phyloP scores from a whole-genome alignment of 1,140 invertebrate genomes.

The Gerris buenoi region DNA sequence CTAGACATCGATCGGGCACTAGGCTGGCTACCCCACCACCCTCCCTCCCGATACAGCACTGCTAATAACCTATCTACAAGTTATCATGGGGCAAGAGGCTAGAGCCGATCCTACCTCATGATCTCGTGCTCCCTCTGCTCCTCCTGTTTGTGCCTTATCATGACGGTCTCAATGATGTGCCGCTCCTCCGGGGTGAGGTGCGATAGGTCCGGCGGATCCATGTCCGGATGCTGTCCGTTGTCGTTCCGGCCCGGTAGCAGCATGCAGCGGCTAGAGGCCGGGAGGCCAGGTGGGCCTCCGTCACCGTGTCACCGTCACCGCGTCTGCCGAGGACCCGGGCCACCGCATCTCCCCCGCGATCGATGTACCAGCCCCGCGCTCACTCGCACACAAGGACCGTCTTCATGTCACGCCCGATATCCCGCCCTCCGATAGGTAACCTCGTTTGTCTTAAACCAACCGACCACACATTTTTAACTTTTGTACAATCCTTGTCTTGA shows the following conservation, averaged over 20 bases:
- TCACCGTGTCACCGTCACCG: not conserved
- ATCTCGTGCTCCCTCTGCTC: conserved; percentile 89
- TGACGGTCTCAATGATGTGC: conserved; percentile 90
- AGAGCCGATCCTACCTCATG: conserved; percentile 57
- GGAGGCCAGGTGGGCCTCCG: not conserved
- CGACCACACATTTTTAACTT: not conserved
- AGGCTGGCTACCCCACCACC: not conserved
- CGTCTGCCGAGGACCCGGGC: not conserved
- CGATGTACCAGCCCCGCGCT: not conserved
- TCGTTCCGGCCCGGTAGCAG: not conserved
- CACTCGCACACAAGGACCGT: not conserved
- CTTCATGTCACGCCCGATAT: not conserved
- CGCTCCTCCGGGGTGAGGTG: conserved; percentile 95
- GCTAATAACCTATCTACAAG: not conserved
- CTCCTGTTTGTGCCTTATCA: conserved; percentile 90
- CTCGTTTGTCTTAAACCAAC: not conserved
- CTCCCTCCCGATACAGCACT: not conserved
- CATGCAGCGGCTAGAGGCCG: not conserved
- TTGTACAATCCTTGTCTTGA: not conserved
- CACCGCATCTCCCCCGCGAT: not conserved
- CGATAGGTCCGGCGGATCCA: conserved; percentile 69
- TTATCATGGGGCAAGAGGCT: not conserved
- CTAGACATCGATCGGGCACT: not conserved
- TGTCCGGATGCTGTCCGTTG: not conserved
- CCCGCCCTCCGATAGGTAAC: not conserved